These are phyloP conservation scores for Scleropages formosus DNA, from an alignment of 2,797 vertebrate species.

Conservation along the genomic window DNA sequence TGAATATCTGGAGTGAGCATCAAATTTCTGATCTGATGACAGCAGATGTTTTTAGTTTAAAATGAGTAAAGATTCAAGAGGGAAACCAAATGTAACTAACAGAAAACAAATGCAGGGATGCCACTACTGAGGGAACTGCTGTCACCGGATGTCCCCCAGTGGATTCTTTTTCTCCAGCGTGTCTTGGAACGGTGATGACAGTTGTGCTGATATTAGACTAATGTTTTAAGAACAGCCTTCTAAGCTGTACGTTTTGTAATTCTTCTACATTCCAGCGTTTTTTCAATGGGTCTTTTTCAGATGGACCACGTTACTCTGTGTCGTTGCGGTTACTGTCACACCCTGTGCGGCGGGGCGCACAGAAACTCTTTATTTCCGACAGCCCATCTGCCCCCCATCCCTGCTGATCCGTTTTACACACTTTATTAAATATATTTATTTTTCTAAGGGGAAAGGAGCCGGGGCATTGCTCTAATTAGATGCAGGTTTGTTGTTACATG, in stretches of 20 bases:
- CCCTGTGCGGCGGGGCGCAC: constrained; percentile 11
- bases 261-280: no score
- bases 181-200: no score
- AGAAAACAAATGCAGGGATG: constrained; percentile 9
- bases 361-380: constrained; percentile 30
- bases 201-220: not conserved
- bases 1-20: no score
- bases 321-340: not conserved
- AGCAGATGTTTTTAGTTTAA: constrained; percentile 25
- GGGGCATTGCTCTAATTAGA: constrained; percentile 41
- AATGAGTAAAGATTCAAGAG: constrained; percentile 3
- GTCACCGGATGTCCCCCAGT: no score
- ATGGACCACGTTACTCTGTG: no score
- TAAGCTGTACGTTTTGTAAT: no score
- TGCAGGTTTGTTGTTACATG: constrained; percentile 45
- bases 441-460: constrained; percentile 31
- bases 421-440: constrained; percentile 42
- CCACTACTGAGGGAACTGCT: not conserved
- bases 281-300: no score
- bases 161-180: not conserved
- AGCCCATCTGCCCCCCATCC: constrained; percentile 26
- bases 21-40: not conserved
- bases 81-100: not conserved
- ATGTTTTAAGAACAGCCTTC: no score
- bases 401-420: constrained; percentile 12